These are phyloP conservation scores for Lasiommata megera DNA, from an alignment of 2,888 invertebrate species.

Conservation along the genomic window DNA sequence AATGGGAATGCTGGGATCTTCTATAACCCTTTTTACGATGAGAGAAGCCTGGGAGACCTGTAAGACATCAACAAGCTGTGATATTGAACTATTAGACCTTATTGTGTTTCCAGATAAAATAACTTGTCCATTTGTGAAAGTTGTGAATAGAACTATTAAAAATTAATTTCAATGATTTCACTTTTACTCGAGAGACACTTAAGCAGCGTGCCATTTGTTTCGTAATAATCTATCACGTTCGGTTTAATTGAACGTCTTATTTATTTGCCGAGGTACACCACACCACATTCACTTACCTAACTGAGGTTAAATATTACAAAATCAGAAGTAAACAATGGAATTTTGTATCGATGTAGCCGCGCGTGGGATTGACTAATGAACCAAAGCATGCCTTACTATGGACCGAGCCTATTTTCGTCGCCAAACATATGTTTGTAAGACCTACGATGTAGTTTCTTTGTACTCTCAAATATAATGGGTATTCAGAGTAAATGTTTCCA, in stretches of 20 bases:
- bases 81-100: too few species aligned
- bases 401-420: constrained; percentile 24
- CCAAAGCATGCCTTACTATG: constrained; percentile 34
- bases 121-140: too few species aligned
- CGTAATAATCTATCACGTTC: constrained; percentile 8
- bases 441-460: constrained; percentile 17
- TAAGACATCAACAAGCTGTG: too few species aligned
- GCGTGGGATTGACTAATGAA: constrained; percentile 65
- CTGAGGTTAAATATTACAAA: constrained; percentile 30
- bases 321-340: constrained; percentile 52
- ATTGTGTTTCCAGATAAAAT: too few species aligned
- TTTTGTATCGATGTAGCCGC: constrained; percentile 47
- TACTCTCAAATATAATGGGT: constrained; percentile 13
- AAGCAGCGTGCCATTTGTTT: not conserved
- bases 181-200: not conserved
- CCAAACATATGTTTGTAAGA: constrained; percentile 20
- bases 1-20: too few species aligned
- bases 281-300: constrained; percentile 20
- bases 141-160: too few species aligned
- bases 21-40: too few species aligned
- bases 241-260: constrained; percentile 18
- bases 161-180: not conserved
- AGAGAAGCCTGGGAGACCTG: too few species aligned
- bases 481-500: constrained; percentile 6
- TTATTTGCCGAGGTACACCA: constrained; percentile 15